Percentiles rank a stretch among this genome's conserved stretches.
phyloP scores from a whole-genome alignment of 2,888 invertebrate species.

The Andrena haemorrhoa region DNA sequence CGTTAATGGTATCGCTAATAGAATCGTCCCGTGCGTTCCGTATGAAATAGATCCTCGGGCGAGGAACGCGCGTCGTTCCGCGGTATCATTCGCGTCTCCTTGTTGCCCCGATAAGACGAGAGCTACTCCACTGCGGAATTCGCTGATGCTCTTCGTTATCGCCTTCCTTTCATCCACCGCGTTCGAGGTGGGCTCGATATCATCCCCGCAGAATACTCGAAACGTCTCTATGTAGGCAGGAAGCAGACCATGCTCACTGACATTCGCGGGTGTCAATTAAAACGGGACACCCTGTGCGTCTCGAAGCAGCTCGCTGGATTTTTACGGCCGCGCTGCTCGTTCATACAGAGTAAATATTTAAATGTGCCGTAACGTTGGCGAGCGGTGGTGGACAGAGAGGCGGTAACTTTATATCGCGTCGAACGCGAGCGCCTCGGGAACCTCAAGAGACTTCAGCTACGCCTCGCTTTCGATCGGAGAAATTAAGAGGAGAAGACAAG shows the following conservation, averaged over 20 bases:
- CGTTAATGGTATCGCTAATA: conserved; percentile 83
- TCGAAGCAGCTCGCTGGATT: conserved; percentile 46
- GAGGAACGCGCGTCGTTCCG: conserved; percentile 30
- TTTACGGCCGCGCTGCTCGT: conserved; percentile 61
- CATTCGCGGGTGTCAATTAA: neutral
- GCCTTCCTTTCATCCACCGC: neutral
- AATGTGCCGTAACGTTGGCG: conserved; percentile 61
- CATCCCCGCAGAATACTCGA: neutral
- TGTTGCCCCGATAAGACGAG: conserved; percentile 38
- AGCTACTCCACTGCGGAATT: conserved; percentile 17
- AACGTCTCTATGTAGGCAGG: neutral
- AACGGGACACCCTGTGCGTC: conserved; percentile 27
- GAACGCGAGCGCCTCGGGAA: neutral
- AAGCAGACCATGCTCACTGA: neutral
- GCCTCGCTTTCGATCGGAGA: no score
- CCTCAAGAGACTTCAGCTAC: neutral
- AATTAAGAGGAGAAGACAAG: neutral
- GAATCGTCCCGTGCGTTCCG: conserved; percentile 78
- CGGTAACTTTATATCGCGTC: conserved; percentile 42
- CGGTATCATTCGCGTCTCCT: conserved; percentile 21
- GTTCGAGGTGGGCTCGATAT: neutral
- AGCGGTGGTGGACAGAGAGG: conserved; percentile 30
- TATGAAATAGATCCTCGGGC: conserved; percentile 54
- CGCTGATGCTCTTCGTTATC: neutral
- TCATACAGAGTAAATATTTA: conserved; percentile 71